These are phyloP conservation scores for Heliconius sara DNA, from an alignment of 2,888 invertebrate genomes.

Conservation along the genomic window DNA sequence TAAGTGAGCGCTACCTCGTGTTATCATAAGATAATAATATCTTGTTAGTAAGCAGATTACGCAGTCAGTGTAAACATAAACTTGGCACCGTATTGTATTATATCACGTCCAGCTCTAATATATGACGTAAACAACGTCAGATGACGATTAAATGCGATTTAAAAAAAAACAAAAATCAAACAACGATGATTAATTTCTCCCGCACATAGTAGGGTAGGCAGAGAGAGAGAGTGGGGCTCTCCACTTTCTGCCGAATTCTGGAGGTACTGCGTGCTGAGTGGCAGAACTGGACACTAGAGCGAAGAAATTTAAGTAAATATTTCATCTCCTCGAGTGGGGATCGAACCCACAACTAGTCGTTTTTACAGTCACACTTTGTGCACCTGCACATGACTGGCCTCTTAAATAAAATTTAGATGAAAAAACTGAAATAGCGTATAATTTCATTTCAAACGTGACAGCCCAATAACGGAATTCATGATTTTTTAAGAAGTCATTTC, in stretches of 20 bases:
- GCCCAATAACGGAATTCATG: conserved; percentile 2
- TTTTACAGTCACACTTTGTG: no score
- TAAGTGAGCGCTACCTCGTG: conserved; percentile 21
- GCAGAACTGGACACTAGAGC: no score
- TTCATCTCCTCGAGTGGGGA: no score
- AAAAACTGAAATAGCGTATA: conserved; percentile 8
- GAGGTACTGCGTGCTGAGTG: no score
- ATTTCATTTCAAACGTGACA: conserved; percentile 22
- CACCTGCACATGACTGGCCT: no score
- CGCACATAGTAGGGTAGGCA: no score
- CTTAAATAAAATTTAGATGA: neutral
- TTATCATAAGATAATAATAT: conserved; percentile 40
- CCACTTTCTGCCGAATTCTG: no score
- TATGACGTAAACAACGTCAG: conserved; percentile 25
- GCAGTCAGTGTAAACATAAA: conserved; percentile 30
- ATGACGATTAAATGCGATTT: neutral
- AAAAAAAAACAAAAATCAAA: no score
- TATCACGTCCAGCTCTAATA: conserved; percentile 20
- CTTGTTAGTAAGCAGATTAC: conserved; percentile 34
- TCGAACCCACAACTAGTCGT: no score
- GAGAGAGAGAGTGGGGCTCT: no score
- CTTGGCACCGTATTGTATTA: conserved; percentile 37
- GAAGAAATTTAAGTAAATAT: no score
- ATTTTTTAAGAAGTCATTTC: conserved; percentile 15
- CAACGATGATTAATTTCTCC: no score